Evolutionary conservation across 1,140 invertebrate genomes (phyloP), one percentile per base, ranked within the genome.

Genomic region (Neodiprion fabricii): DNA sequence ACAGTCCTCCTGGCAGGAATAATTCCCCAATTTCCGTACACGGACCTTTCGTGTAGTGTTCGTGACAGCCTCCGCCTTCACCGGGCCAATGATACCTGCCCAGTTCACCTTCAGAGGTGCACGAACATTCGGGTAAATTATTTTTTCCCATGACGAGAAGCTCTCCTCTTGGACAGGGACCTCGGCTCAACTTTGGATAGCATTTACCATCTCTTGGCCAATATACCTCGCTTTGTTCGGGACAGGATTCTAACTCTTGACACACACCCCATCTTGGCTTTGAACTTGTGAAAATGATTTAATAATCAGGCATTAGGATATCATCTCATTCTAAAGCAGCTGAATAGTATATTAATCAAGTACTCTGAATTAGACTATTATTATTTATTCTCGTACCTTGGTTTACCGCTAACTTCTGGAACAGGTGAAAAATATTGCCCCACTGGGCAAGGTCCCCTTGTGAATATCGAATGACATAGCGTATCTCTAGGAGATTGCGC

Each of bases 41-140:
- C 7, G 95, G 94, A 1, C 95, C 95, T 77, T 90, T 91, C 0
- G 93, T 93, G 79, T 92, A 95, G 82, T 95, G 93, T 78, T 95
- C 92, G 78, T 95, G 93, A 80, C 95, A 96, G 5, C 92, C 91
- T 9, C 90, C 90, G 48, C 91, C 90, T 7, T 80, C 82, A 0
- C 86, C 80, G 7, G 82, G 78, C 87, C 90, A 91, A 49, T 86
- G 88, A 75, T 90, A 91, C 10, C 85, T 79, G 14, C 82, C 80
- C 48, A 92, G 76, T 76, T 89, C 89, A 3, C 87, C 88, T 9
- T 79, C 75, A 1, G 83, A 76, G 3, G 89, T 87, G 72, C 91
- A 92, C 3, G 89, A 89, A 81, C 93, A 94, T 61, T 89, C 89
- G 1, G 91, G 90, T 5, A 94, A 75, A 0, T 90, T 90, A 77